Evolutionary conservation across 2,888 invertebrate genomes (phyloP).

Genomic region (Tachina fera): DNA sequence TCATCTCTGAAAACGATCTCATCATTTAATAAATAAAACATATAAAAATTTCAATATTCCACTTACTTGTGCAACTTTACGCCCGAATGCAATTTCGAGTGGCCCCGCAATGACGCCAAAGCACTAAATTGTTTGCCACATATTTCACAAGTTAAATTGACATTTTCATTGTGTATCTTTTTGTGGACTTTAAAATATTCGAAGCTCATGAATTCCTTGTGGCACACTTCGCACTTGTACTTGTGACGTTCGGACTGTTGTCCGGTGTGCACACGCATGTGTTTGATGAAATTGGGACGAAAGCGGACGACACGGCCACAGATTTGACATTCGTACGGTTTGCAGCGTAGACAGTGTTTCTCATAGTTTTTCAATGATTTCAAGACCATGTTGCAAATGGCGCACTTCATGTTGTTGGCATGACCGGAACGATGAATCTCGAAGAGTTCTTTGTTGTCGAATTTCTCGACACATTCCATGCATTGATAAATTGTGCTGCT

Average conservation of each 20-base stretch:
- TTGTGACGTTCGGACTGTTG: slow-evolving; percentile 83
- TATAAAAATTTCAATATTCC: background rate
- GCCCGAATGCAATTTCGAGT: slow-evolving; percentile 82
- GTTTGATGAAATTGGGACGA: slow-evolving; percentile 83
- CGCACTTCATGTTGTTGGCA: slow-evolving; percentile 83
- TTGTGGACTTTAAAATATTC: slow-evolving; percentile 85
- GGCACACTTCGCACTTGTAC: slow-evolving; percentile 84
- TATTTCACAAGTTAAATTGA: slow-evolving; percentile 84
- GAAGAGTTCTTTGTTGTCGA: slow-evolving; percentile 81
- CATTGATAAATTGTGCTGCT: slow-evolving; percentile 78
- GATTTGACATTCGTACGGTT: slow-evolving; percentile 83
- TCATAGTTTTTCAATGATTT: slow-evolving; percentile 83
- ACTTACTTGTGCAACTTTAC: slow-evolving; percentile 83
- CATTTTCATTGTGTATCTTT: slow-evolving; percentile 85
- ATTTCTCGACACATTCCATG: slow-evolving; percentile 81
- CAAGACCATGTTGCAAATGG: slow-evolving; percentile 82
- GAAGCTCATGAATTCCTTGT: slow-evolving; percentile 85
- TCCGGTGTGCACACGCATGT: slow-evolving; percentile 83
- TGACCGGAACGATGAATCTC: slow-evolving; percentile 82
- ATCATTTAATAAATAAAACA: background rate
- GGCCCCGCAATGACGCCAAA: slow-evolving; percentile 81
- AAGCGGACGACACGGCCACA: slow-evolving; percentile 82
- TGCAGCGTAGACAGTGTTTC: slow-evolving; percentile 82
- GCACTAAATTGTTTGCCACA: slow-evolving; percentile 84
- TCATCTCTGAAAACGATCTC: too few relatives aligned